Conservation (phyloP, 2,888 invertebrate species). For the Halocaridina rubra region DNA sequence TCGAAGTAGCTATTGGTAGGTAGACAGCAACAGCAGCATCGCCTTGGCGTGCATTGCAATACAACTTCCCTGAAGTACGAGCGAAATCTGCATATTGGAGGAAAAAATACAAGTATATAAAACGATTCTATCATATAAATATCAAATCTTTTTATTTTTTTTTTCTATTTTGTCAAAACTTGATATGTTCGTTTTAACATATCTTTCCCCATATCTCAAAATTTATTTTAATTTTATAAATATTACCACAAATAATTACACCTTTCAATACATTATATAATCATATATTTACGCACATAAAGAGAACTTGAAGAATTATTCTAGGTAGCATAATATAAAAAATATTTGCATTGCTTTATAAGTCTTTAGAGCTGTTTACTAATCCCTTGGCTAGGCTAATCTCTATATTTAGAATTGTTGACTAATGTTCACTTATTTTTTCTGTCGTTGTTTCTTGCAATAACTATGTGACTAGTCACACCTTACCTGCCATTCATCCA, state of each 20-base stretch:
- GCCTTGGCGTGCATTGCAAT: conserved; percentile 21
- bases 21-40: conserved; percentile 20
- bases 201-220: too few species aligned
- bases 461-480: background rate
- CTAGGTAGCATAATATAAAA: background rate
- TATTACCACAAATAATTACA: too few species aligned
- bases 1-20: conserved; percentile 1
- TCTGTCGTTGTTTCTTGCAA: background rate
- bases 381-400: background rate
- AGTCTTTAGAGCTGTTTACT: background rate
- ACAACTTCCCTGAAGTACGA: conserved; percentile 53
- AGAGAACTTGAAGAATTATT: background rate
- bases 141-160: too few species aligned
- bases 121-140: too few species aligned
- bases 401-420: too few species aligned
- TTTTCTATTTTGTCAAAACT: too few species aligned
- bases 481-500: conserved; percentile 95
- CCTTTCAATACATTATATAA: too few species aligned
- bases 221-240: too few species aligned
- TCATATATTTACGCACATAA: background rate
- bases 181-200: too few species aligned
- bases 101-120: too few species aligned
- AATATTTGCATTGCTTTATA: background rate
- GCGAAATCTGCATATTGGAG: conserved; percentile 53
- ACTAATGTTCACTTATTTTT: background rate